Conservation (phyloP, 2,113 vertebrate genomes). For the Oophaga pumilio region DNA sequence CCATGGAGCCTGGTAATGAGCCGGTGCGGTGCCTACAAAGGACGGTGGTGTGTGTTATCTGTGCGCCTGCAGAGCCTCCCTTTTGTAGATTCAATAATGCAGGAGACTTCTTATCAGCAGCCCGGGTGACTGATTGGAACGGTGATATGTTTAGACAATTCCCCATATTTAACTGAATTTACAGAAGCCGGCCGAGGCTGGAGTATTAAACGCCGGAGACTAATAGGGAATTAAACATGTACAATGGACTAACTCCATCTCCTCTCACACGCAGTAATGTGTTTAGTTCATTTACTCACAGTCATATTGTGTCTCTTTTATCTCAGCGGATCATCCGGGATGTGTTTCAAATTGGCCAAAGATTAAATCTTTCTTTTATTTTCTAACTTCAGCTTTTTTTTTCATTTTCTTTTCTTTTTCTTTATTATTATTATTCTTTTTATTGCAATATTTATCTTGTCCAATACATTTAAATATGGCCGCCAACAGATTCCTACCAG, state of each 20-base stretch:
- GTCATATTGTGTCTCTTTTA: constrained; percentile 78
- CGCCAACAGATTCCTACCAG: constrained; percentile 65
- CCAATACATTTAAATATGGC: constrained; percentile 66
- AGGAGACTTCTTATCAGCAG: constrained; percentile 83
- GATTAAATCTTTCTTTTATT: constrained; percentile 80
- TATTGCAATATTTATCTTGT: constrained; percentile 70
- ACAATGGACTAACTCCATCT: constrained; percentile 85
- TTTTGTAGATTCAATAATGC: constrained; percentile 92
- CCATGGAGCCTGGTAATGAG: constrained; percentile 76
- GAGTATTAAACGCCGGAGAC: constrained; percentile 78
- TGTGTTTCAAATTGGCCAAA: constrained; percentile 80
- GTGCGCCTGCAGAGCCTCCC: constrained; percentile 79
- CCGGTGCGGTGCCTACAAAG: constrained; percentile 69
- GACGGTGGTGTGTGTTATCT: constrained; percentile 82
- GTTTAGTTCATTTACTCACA: constrained; percentile 82
- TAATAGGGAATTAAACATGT: constrained; percentile 88
- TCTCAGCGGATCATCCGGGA: constrained; percentile 69
- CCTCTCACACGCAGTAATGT: constrained; percentile 73
- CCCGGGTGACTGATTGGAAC: constrained; percentile 85
- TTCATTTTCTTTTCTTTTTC: neutral
- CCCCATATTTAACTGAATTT: constrained; percentile 90
- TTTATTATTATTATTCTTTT: constrained; percentile 69
- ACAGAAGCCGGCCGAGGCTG: constrained; percentile 77
- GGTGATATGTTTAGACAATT: constrained; percentile 89
- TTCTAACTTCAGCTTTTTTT: neutral